Evolutionary conservation across 37 sponge, comb jelly and placozoan species (phyloP).

Genomic region (Amphimedon queenslandica): DNA sequence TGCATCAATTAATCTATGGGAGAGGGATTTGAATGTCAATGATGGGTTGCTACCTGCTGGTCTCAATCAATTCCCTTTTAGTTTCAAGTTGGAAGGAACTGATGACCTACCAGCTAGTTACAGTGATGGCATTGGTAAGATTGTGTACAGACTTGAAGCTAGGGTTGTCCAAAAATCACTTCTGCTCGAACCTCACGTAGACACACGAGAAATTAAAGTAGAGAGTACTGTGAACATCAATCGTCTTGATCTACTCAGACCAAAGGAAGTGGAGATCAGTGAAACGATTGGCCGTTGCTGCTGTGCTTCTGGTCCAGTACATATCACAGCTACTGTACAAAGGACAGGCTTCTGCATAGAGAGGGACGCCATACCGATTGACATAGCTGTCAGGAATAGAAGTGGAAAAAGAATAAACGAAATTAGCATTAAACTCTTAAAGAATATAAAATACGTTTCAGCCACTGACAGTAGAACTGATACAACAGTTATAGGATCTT

Average conservation of each 20-base stretch:
- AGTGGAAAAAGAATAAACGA: not conserved
- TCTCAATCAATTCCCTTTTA: conserved; percentile 1
- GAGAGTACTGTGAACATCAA: conserved; percentile 13
- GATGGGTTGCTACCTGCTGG: not conserved
- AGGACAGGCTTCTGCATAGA: conserved; percentile 33
- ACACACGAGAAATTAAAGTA: not conserved
- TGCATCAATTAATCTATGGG: not conserved
- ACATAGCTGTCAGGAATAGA: not conserved
- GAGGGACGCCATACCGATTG: not conserved
- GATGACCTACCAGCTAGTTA: conserved; percentile 18
- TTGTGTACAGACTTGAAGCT: conserved; percentile 30
- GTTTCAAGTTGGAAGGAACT: conserved; percentile 11
- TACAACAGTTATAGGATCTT: not conserved
- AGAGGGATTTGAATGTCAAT: not conserved
- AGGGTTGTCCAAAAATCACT: conserved; percentile 12
- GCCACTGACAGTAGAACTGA: not conserved
- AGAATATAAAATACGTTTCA: not conserved
- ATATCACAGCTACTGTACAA: conserved; percentile 4
- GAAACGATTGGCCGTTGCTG: conserved; percentile 19
- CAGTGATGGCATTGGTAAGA: conserved; percentile 2
- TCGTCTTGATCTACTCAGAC: not conserved
- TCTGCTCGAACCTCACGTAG: conserved; percentile 4
- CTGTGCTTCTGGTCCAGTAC: conserved; percentile 34
- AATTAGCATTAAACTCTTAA: not conserved
- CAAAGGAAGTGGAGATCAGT: not conserved